These are phyloP conservation scores for Nymphicus hollandicus DNA, from an alignment of 2,113 vertebrate genomes.

Conservation along the genomic window DNA sequence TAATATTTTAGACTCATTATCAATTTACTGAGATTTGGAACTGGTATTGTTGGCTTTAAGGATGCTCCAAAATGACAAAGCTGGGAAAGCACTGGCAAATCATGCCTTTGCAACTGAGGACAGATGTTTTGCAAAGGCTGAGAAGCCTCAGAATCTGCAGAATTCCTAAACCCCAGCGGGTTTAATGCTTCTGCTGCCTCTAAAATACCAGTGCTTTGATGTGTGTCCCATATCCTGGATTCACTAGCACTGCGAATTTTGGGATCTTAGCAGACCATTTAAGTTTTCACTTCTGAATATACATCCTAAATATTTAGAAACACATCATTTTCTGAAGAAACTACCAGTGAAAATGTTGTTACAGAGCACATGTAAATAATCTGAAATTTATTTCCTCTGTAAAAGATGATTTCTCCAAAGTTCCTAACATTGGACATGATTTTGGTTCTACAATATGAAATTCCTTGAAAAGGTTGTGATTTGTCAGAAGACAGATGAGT, in stretches of 20 bases:
- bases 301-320: neutral
- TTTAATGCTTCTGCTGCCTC: neutral
- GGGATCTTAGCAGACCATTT: neutral
- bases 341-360: neutral
- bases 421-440: neutral
- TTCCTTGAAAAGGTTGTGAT: neutral
- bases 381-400: neutral
- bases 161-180: neutral
- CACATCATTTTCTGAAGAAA: neutral
- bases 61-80: neutral
- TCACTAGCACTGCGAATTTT: neutral
- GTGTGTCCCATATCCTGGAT: neutral
- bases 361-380: neutral
- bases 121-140: neutral
- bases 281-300: neutral
- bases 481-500: neutral
- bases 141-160: neutral
- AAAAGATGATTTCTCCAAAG: neutral
- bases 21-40: neutral
- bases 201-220: neutral
- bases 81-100: neutral
- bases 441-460: neutral
- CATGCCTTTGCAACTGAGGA: neutral
- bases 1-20: neutral
- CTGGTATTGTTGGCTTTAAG: neutral